Evolutionary conservation across 2,888 invertebrate genomes (phyloP), one percentile per base, ranked within the genome.

Genomic region (Octodonta nipae): DNA sequence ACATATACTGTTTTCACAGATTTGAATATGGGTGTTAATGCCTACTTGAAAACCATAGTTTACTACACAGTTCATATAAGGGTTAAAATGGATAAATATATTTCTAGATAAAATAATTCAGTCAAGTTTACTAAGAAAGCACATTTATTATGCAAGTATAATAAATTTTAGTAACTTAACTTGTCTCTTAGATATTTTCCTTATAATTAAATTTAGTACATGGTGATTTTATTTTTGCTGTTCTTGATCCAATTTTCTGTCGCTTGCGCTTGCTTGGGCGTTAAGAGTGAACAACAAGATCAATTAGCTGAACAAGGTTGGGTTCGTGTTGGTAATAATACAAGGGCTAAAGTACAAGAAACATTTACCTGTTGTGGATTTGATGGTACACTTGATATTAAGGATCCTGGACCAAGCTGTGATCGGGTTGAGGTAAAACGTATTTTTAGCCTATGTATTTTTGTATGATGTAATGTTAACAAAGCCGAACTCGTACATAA

Each of bases 171-270:
- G n/a, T n/a, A n/a, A n/a, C n/a, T n/a, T n/a, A n/a, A n/a, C 22
- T 22, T 22, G 22, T 22, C 22, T 27, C 8, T 37, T 30, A n/a
- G n/a, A n/a, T 35, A 43, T 47, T 48, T 55, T 57, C 56, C 38
- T 40, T 36, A 45, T 40, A 28, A 8, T 5, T 10, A 6, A 17
- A 15, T 15, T 25, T 30, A 92, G 92, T 95, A 95, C 65, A 95
- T 95, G 93, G 80, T 93, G 40, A 87, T 95, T 49, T 66, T 95
- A 48, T 93, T 95, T 65, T 65, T 91, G 50, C 65, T 95, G 47
- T 93, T 95, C 66, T 66, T 95, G 52, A 80, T 92, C 33, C 95
- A 95, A 68, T 93, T 95, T 64, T 85, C 89, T 38, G 82, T 95
- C 45, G 93, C 93, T 26, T 91, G 91, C 62, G 92, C 92, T 32